Conservation (phyloP, 2,888 invertebrate species). For the Coleophora deauratella region DNA sequence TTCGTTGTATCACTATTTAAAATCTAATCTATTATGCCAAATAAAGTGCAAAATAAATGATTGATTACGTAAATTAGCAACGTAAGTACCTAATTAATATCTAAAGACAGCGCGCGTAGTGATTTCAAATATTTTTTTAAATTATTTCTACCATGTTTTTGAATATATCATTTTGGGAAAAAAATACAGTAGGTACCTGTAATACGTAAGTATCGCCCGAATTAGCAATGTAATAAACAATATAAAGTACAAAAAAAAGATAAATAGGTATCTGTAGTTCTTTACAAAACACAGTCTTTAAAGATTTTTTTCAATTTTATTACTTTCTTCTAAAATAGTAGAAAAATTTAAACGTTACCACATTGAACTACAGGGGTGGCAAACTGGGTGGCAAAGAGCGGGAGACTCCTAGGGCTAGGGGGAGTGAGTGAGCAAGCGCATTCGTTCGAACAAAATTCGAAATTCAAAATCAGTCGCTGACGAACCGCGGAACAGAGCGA, state of each 20-base stretch:
- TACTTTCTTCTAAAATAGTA: slow-evolving; percentile 40
- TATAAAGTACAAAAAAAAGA: background rate
- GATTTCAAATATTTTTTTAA: too few species aligned
- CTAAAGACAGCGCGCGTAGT: too few species aligned
- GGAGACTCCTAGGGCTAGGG: too few species aligned
- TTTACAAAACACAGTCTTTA: background rate
- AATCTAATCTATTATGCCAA: too few species aligned
- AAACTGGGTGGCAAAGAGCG: slow-evolving; percentile 3
- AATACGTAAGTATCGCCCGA: background rate
- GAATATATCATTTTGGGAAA: too few species aligned
- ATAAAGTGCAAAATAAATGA: too few species aligned
- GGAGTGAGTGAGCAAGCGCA: too few species aligned
- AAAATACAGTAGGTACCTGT: too few species aligned
- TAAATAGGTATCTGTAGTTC: background rate
- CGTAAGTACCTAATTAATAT: too few species aligned
- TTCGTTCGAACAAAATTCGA: slow-evolving; percentile 1
- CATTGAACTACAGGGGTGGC: slow-evolving; percentile 33
- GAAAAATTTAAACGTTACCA: slow-evolving; percentile 21
- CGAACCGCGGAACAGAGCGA: slow-evolving; percentile 17
- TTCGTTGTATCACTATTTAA: too few species aligned
- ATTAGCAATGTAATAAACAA: background rate
- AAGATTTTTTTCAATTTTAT: background rate
- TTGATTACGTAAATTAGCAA: too few species aligned
- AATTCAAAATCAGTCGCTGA: slow-evolving; percentile 22
- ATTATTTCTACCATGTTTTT: too few species aligned